Evolutionary conservation across 1,140 invertebrate genomes (phyloP).

Genomic region (Eulimnadia texana): DNA sequence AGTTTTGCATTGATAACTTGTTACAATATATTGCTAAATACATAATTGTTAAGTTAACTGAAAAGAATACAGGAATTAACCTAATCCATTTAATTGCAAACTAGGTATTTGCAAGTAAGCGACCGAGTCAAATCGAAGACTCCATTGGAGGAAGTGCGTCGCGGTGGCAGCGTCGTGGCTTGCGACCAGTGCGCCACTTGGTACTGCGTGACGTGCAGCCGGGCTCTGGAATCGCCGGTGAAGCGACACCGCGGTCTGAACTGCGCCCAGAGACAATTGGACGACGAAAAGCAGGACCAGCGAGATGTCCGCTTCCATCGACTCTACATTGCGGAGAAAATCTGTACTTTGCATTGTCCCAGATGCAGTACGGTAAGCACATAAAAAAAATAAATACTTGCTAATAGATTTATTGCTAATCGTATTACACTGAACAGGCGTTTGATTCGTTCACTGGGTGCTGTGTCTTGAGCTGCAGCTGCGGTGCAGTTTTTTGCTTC

Average conservation of each 20-base stretch:
- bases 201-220: not conserved
- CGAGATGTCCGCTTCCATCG: not conserved
- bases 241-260: not conserved
- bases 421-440: not conserved
- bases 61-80: no score
- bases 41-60: no score
- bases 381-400: no score
- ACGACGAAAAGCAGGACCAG: not conserved
- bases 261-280: not conserved
- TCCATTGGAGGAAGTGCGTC: not conserved
- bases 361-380: not conserved
- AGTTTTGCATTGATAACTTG: no score
- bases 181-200: slow-evolving; percentile 2
- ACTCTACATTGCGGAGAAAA: slow-evolving; percentile 5
- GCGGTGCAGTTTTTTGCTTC: slow-evolving; percentile 1
- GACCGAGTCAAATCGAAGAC: not conserved
- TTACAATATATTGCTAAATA: no score
- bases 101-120: not conserved
- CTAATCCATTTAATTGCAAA: no score
- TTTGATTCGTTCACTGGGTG: not conserved
- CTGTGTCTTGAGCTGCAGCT: not conserved
- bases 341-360: not conserved
- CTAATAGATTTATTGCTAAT: not conserved
- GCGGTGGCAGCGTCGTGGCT: not conserved
- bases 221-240: not conserved